Conservation (phyloP, 2,113 vertebrate species). For the Mastomys coucha region DNA sequence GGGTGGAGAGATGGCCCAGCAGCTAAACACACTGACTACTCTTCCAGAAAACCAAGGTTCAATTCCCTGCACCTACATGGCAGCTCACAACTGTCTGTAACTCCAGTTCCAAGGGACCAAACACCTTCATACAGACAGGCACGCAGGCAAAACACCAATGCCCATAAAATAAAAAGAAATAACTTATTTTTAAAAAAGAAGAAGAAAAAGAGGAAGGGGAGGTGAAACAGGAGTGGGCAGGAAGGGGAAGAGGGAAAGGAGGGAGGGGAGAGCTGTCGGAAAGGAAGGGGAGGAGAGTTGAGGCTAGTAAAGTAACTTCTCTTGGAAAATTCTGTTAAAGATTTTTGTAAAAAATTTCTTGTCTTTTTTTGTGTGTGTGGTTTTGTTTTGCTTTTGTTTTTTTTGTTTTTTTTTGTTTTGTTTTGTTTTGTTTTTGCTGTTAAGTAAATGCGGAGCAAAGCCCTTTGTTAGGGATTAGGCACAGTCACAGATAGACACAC, state of each 20-base stretch:
- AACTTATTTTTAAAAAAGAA: background rate
- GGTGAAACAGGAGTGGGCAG: background rate
- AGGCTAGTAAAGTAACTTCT: background rate
- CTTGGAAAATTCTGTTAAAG: background rate
- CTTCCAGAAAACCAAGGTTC: background rate
- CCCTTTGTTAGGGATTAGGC: background rate
- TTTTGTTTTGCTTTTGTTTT: too few species aligned
- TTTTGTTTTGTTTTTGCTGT: background rate
- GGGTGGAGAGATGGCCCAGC: background rate
- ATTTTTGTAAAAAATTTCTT: background rate
- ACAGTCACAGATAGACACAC: background rate
- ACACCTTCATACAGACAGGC: background rate
- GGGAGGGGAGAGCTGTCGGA: background rate
- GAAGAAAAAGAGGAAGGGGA: background rate
- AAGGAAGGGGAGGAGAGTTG: background rate
- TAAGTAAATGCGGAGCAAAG: background rate
- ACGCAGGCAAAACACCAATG: background rate
- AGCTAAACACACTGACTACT: background rate
- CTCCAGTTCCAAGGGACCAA: background rate
- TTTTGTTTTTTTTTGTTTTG: too few species aligned
- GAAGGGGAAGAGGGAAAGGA: background rate
- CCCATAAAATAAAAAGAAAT: background rate
- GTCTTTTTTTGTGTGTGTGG: background rate
- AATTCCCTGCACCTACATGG: background rate
- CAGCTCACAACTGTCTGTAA: background rate